Percentiles rank a stretch among this genome's conserved stretches.
Evolutionary conservation across 2,888 invertebrate species (phyloP).

Genomic region (Nemotelus pantherinus): DNA sequence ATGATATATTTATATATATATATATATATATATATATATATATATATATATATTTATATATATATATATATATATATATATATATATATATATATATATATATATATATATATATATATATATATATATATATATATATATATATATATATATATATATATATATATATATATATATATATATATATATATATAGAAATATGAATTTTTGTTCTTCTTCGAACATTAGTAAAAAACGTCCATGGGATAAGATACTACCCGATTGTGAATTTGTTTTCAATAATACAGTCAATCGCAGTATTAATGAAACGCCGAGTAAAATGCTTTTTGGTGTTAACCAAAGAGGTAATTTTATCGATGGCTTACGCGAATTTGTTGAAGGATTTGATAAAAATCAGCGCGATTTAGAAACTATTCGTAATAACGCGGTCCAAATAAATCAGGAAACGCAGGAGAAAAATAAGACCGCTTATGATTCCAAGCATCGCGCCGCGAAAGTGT

Average conservation of each 20-base stretch:
- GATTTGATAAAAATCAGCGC: background rate
- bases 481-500: background rate
- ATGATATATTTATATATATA: no score
- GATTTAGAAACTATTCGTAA: background rate
- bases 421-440: background rate
- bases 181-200: no score
- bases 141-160: no score
- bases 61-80: no score
- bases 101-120: no score
- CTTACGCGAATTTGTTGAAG: constrained; percentile 48
- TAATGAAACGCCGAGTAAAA: constrained; percentile 54
- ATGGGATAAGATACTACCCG: constrained; percentile 46
- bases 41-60: no score
- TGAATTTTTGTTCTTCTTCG: no score
- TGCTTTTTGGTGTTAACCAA: constrained; percentile 56
- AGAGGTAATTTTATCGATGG: constrained; percentile 51
- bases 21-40: no score
- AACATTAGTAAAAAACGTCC: no score
- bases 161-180: no score
- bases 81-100: no score
- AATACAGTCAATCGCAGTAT: constrained; percentile 55
- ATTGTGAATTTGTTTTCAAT: constrained; percentile 54
- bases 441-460: background rate
- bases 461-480: background rate
- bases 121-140: no score